Evolutionary conservation across 2,888 invertebrate genomes (phyloP).

Genomic region (Alviniconcha strummeri): DNA sequence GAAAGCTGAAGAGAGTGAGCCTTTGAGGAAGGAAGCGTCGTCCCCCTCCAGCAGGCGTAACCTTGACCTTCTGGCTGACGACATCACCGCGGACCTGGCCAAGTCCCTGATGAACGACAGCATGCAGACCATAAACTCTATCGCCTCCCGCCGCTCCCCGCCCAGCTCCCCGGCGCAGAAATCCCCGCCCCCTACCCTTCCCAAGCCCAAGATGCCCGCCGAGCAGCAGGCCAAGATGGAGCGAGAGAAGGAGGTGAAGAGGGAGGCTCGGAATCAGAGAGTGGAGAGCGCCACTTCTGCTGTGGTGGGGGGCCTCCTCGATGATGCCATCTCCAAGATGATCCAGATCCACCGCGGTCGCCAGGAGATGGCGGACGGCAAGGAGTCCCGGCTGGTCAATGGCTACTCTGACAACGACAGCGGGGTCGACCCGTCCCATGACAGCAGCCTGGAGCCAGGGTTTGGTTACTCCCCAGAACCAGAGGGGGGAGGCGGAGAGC

Average conservation of each 20-base stretch:
- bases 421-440: conserved; percentile 17
- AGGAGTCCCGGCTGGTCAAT: conserved; percentile 23
- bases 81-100: conserved; percentile 61
- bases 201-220: background rate
- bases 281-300: conserved; percentile 55
- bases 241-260: conserved; percentile 10
- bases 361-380: conserved; percentile 5
- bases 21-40: background rate
- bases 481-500: background rate
- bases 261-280: conserved; percentile 15
- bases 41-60: conserved; percentile 24
- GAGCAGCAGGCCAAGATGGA: background rate
- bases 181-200: conserved; percentile 40
- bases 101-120: conserved; percentile 56
- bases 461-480: background rate
- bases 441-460: conserved; percentile 24
- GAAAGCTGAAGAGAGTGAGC: conserved; percentile 8
- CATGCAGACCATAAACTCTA: conserved; percentile 49
- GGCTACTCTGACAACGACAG: conserved; percentile 31
- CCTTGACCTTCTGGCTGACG: conserved; percentile 51
- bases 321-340: conserved; percentile 68
- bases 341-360: conserved; percentile 47
- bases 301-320: conserved; percentile 60
- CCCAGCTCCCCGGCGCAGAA: conserved; percentile 34
- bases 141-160: conserved; percentile 47